phyloP scores from a whole-genome alignment of 1,140 invertebrate genomes.

The Geopemphigus sp. region DNA sequence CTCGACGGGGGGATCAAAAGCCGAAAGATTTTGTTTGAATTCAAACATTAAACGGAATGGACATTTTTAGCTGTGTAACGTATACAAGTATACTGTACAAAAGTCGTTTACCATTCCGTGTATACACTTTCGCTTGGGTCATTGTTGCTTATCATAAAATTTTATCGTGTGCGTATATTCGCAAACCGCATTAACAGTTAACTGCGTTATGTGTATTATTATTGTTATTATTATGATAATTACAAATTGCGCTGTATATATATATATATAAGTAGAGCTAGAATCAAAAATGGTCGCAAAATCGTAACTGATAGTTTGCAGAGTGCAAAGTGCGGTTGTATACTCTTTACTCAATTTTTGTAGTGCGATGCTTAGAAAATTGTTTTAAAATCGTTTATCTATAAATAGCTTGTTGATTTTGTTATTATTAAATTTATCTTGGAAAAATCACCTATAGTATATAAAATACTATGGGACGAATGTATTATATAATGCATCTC shows the following conservation, averaged over 20 bases:
- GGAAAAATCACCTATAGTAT: too few species aligned
- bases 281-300: too few species aligned
- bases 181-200: background rate
- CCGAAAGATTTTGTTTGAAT: background rate
- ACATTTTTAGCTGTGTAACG: background rate
- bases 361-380: too few species aligned
- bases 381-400: too few species aligned
- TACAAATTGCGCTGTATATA: background rate
- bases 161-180: background rate
- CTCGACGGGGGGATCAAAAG: background rate
- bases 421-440: too few species aligned
- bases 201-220: background rate
- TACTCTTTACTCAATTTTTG: too few species aligned
- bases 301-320: too few species aligned
- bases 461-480: too few species aligned
- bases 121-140: background rate
- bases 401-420: too few species aligned
- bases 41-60: background rate
- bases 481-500: too few species aligned
- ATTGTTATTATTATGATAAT: background rate
- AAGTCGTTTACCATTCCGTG: background rate
- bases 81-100: conserved; percentile 2
- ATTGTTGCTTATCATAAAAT: background rate
- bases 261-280: too few species aligned
- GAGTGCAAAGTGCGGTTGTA: too few species aligned